These are phyloP conservation scores for Ardeotis arabs DNA, from an alignment of 2,113 vertebrate species.

Conservation along the genomic window DNA sequence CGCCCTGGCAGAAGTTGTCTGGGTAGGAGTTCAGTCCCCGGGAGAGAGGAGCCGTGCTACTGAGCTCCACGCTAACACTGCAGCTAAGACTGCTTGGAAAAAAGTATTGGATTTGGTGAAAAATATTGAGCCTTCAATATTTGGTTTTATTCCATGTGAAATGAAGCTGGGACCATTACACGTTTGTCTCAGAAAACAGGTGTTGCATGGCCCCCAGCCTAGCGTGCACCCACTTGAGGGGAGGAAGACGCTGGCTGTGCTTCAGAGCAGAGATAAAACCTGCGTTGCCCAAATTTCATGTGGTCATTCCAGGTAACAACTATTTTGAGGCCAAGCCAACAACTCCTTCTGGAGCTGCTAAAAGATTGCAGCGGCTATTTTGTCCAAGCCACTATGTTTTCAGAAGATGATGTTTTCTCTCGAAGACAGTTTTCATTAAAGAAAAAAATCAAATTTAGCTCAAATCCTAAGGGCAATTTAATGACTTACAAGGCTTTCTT, in stretches of 20 bases:
- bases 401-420: not conserved
- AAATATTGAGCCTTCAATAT: not conserved
- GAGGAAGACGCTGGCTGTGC: not conserved
- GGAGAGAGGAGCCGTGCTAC: not conserved
- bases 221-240: not conserved
- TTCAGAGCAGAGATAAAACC: not conserved
- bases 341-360: not conserved
- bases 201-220: not conserved
- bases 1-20: not conserved
- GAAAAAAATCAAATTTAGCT: not conserved
- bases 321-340: not conserved
- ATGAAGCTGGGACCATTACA: not conserved
- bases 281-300: not conserved
- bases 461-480: not conserved
- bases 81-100: not conserved
- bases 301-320: not conserved
- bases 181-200: not conserved
- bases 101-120: not conserved
- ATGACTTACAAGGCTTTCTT: not conserved
- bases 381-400: not conserved
- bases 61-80: not conserved
- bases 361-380: not conserved
- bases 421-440: not conserved
- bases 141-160: not conserved
- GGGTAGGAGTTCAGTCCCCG: not conserved